These are phyloP conservation scores for Poeciliopsis infans DNA, from an alignment of 2,797 vertebrate genomes.

Conservation along the genomic window DNA sequence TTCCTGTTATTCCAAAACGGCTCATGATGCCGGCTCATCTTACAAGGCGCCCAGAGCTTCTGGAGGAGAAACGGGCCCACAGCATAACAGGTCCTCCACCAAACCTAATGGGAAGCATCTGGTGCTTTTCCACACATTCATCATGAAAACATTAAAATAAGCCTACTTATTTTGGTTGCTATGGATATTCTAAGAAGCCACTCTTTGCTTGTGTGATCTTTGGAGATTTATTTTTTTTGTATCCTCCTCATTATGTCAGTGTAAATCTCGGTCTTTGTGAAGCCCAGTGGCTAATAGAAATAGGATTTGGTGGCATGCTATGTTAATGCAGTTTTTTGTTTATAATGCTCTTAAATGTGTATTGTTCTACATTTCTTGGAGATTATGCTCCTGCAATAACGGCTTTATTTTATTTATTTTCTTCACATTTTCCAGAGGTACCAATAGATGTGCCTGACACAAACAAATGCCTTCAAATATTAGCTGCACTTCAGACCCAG, in stretches of 20 bases:
- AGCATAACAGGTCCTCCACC: neutral
- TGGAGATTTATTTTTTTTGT: neutral
- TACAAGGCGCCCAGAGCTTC: neutral
- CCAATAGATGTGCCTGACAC: neutral
- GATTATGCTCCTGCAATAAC: neutral
- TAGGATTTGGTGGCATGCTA: neutral
- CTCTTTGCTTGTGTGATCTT: neutral
- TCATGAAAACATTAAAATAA: neutral
- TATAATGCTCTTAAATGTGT: neutral
- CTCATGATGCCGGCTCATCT: neutral
- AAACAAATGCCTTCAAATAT: neutral
- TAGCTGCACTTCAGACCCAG: conserved; percentile 1
- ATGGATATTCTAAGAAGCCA: neutral
- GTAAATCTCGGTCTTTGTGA: neutral
- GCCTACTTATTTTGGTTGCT: neutral
- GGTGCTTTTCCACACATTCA: neutral
- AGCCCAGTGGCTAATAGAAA: neutral
- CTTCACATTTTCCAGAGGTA: neutral
- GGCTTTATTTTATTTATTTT: neutral
- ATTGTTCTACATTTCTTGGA: neutral
- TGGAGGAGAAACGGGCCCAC: neutral
- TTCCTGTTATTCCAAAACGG: neutral
- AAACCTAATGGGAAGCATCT: neutral
- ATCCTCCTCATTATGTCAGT: neutral
- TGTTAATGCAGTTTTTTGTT: neutral